A percentile compares a stretch with the other conserved stretches of the same genome.
phyloP scores from a whole-genome alignment of 2,113 vertebrate species.

The Amphilophus citrinellus region DNA sequence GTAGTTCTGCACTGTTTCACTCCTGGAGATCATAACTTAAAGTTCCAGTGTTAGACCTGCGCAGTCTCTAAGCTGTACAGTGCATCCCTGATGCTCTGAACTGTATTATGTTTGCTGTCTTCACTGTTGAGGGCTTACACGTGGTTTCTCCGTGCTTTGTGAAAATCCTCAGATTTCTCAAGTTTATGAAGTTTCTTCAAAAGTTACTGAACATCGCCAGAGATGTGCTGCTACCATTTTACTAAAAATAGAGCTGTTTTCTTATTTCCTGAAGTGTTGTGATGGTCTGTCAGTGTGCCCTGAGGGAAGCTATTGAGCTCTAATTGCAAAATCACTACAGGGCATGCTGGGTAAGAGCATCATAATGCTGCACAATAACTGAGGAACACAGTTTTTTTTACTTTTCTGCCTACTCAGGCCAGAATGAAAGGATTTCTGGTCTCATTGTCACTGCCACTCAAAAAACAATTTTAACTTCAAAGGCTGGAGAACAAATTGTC shows the following conservation, averaged over 20 bases:
- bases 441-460: conserved; percentile 38
- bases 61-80: neutral
- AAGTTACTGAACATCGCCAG: conserved; percentile 21
- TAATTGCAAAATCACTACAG: conserved; percentile 45
- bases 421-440: conserved; percentile 38
- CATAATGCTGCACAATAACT: conserved; percentile 13
- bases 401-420: conserved; percentile 10
- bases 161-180: conserved; percentile 32
- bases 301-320: conserved; percentile 16
- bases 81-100: neutral
- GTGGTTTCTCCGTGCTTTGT: conserved; percentile 19
- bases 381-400: neutral
- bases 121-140: conserved; percentile 2
- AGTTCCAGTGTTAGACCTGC: conserved; percentile 6
- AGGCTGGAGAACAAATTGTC: conserved; percentile 39
- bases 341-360: neutral
- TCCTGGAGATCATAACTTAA: neutral
- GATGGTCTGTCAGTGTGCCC: conserved; percentile 39
- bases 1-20: neutral
- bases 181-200: conserved; percentile 27
- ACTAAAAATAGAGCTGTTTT: conserved; percentile 46
- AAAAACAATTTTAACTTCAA: conserved; percentile 53
- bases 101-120: conserved; percentile 20
- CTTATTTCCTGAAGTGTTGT: conserved; percentile 39
- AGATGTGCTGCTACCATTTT: conserved; percentile 27